These are phyloP conservation scores for Charadrius vociferus DNA, from an alignment of 2,113 vertebrate genomes.

Conservation along the genomic window DNA sequence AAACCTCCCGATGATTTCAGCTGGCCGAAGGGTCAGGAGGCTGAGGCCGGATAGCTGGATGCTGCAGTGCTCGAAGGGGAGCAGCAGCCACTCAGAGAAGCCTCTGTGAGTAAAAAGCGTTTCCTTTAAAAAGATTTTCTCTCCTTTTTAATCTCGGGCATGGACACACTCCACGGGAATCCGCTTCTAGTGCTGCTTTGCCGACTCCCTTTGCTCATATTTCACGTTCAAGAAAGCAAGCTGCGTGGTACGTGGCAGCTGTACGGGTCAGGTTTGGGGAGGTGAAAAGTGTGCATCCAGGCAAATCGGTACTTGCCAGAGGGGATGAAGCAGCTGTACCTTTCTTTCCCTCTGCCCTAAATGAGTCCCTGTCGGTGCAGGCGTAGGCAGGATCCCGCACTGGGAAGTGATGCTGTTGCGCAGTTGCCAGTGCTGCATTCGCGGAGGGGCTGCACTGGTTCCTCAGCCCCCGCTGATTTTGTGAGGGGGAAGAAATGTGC, in stretches of 20 bases:
- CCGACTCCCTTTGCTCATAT: neutral
- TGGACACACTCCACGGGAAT: neutral
- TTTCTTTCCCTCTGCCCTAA: neutral
- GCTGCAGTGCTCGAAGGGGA: neutral
- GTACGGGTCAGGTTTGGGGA: neutral
- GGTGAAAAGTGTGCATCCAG: neutral
- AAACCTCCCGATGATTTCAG: neutral
- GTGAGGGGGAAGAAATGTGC: neutral
- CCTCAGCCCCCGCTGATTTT: neutral
- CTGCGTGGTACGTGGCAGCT: neutral
- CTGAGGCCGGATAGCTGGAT: neutral
- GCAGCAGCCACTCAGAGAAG: neutral
- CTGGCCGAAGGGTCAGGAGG: neutral
- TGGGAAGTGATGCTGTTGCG: neutral
- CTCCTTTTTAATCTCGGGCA: neutral
- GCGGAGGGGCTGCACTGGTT: neutral
- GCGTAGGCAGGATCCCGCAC: rapidly evolving
- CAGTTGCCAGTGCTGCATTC: neutral
- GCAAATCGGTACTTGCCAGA: neutral
- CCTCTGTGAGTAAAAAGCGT: neutral
- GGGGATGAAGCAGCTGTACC: neutral
- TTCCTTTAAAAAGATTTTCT: neutral
- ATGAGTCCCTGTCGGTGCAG: neutral
- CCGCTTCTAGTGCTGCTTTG: neutral
- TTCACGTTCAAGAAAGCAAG: neutral